Percentiles rank a stretch among this genome's conserved stretches.
phyloP scores from a whole-genome alignment of 2,797 vertebrate genomes.

The Urosaurus nigricauda region DNA sequence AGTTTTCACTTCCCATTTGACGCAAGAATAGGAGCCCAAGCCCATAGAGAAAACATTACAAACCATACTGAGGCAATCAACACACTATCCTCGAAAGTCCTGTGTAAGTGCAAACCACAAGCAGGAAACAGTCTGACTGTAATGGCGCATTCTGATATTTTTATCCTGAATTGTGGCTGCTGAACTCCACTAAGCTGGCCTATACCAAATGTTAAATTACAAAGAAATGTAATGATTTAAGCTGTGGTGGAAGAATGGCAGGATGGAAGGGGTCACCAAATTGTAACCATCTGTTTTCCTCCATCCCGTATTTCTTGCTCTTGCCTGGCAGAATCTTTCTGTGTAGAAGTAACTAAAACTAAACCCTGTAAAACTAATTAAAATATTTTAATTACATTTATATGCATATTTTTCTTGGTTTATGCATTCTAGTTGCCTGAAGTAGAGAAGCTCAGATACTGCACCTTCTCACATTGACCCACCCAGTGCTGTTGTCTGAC shows the following conservation, averaged over 20 bases:
- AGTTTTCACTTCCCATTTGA: neutral
- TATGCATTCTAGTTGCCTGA: neutral
- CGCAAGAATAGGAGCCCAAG: neutral
- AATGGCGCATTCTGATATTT: constrained; percentile 19
- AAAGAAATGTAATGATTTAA: constrained; percentile 27
- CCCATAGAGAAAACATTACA: neutral
- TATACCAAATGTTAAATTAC: constrained; percentile 31
- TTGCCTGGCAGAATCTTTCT: neutral
- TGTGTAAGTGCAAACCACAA: constrained; percentile 20
- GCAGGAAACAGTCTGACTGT: constrained; percentile 26
- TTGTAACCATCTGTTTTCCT: constrained; percentile 26
- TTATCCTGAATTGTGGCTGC: constrained; percentile 33
- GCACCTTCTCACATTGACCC: too few relatives aligned
- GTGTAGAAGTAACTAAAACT: neutral
- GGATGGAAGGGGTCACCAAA: neutral
- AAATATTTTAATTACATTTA: neutral
- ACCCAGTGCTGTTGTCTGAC: too few relatives aligned
- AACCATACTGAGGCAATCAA: neutral
- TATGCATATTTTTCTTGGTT: neutral
- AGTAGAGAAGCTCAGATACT: neutral
- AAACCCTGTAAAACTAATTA: neutral
- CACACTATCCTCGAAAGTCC: neutral
- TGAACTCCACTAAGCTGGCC: constrained; percentile 16
- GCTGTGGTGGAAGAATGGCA: neutral
- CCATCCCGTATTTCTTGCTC: neutral